These are phyloP conservation scores for Oikopleura dioica DNA, from an alignment of 23 tunicate species.

Conservation along the genomic window DNA sequence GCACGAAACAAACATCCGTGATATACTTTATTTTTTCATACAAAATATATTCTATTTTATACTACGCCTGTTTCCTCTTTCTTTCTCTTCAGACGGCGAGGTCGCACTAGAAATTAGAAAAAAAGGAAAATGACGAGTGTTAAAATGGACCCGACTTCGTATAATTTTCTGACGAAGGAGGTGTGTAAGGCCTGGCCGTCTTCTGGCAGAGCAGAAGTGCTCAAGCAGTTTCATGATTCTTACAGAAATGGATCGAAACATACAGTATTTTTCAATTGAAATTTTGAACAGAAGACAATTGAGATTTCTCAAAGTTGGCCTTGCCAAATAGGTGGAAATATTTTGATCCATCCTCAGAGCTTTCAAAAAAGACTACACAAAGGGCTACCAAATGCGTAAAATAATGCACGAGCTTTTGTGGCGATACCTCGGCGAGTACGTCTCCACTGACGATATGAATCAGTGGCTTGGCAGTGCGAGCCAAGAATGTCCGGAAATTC, in stretches of 20 bases:
- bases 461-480: conserved; percentile 22
- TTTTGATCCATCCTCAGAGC: too few species aligned
- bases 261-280: too few species aligned
- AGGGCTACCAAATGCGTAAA: not conserved
- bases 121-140: not conserved
- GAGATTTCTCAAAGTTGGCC: too few species aligned
- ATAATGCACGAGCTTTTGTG: not conserved
- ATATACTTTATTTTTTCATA: not conserved
- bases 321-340: too few species aligned
- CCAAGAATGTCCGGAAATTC: conserved; percentile 23
- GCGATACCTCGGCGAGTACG: conserved; percentile 8
- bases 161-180: conserved; percentile 34
- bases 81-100: not conserved
- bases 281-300: too few species aligned
- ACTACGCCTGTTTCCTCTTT: not conserved
- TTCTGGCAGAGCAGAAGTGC: conserved; percentile 43
- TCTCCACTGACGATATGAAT: conserved; percentile 12
- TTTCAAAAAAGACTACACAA: conserved; percentile 5
- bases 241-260: not conserved
- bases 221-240: not conserved
- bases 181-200: conserved; percentile 54
- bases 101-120: not conserved
- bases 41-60: not conserved
- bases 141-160: conserved; percentile 14
- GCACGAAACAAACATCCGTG: not conserved